These are phyloP conservation scores for Teinopalpus imperialis DNA, from an alignment of 2,888 invertebrate species.

Conservation along the genomic window DNA sequence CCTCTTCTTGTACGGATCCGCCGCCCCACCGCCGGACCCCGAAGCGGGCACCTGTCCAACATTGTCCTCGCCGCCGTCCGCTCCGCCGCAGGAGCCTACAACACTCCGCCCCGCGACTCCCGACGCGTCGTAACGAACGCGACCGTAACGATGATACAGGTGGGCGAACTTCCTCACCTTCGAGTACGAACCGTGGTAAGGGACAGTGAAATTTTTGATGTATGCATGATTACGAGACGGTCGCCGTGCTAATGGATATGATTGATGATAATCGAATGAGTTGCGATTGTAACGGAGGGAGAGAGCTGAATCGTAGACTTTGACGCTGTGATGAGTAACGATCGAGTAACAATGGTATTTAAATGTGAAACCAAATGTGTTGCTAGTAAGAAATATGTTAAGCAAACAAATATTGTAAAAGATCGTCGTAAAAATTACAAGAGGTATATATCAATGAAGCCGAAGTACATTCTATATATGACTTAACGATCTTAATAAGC, in stretches of 20 bases:
- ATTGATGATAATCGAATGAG: constrained; percentile 7
- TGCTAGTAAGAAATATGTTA: not conserved
- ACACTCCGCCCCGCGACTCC: constrained; percentile 31
- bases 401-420: no score
- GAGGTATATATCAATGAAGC: no score
- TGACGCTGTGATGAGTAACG: not conserved
- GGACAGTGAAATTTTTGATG: not conserved
- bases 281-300: constrained; percentile 1
- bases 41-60: constrained; percentile 45
- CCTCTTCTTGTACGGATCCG: constrained; percentile 69
- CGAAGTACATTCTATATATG: no score
- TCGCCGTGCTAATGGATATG: not conserved
- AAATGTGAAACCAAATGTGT: not conserved
- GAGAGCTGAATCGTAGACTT: constrained; percentile 7
- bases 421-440: no score
- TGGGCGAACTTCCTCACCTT: not conserved
- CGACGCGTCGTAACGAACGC: constrained; percentile 23
- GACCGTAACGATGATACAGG: not conserved
- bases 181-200: constrained; percentile 5
- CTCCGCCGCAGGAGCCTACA: constrained; percentile 30
- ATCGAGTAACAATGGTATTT: not conserved
- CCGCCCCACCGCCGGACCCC: constrained; percentile 54
- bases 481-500: no score
- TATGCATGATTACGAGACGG: not conserved
- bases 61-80: constrained; percentile 25